These are phyloP conservation scores for Parauchenoglanis ngamensis DNA, from an alignment of 2,797 vertebrate species.

Conservation along the genomic window DNA sequence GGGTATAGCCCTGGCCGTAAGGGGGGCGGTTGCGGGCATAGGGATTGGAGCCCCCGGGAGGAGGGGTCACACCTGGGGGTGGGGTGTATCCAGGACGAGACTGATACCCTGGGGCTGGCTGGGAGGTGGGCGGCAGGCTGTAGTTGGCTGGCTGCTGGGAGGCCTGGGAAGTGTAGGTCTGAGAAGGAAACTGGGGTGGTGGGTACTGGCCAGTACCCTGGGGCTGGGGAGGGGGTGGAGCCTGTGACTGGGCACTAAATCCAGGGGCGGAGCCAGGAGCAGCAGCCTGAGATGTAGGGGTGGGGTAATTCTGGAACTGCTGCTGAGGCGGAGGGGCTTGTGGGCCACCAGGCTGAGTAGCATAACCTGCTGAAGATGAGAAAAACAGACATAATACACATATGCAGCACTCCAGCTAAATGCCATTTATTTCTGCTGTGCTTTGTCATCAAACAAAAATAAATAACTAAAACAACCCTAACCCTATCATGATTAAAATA, in stretches of 20 bases:
- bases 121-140: conserved; percentile 81
- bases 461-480: neutral
- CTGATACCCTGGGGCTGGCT: conserved; percentile 83
- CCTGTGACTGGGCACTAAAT: conserved; percentile 71
- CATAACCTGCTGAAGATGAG: conserved; percentile 82
- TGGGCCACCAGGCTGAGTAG: conserved; percentile 76
- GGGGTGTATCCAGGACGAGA: conserved; percentile 88
- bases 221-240: conserved; percentile 81
- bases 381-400: neutral
- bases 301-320: conserved; percentile 91
- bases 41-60: conserved; percentile 88
- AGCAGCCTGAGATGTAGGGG: conserved; percentile 84
- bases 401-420: neutral
- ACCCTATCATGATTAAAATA: neutral
- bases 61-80: conserved; percentile 86
- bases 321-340: conserved; percentile 83
- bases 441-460: neutral
- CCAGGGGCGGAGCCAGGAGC: conserved; percentile 69
- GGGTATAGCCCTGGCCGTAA: conserved; percentile 90
- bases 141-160: conserved; percentile 87
- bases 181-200: conserved; percentile 84
- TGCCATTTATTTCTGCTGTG: neutral
- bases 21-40: conserved; percentile 91
- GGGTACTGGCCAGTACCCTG: conserved; percentile 87
- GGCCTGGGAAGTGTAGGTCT: conserved; percentile 90